A percentile compares a stretch with the other conserved stretches of the same genome.
Evolutionary conservation across 2,888 invertebrate species (phyloP).

Genomic region (Troglohyphantes excavatus): DNA sequence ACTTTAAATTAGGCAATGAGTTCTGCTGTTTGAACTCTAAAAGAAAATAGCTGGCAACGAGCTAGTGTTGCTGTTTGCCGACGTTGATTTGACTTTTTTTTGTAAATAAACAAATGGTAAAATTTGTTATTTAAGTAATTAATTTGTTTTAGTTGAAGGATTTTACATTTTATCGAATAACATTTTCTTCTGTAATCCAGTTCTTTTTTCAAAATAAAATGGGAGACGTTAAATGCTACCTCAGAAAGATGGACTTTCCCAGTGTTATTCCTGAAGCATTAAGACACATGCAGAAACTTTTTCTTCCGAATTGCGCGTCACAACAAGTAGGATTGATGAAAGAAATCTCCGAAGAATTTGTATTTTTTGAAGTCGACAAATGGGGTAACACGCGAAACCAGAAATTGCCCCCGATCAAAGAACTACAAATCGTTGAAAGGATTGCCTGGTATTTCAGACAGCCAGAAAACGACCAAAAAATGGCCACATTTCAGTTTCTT

Average conservation of each 20-base stretch:
- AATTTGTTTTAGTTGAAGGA: background rate
- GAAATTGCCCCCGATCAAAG: slow-evolving; percentile 74
- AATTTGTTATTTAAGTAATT: no score
- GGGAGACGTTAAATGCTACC: slow-evolving; percentile 75
- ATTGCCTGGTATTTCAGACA: slow-evolving; percentile 62
- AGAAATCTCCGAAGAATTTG: slow-evolving; percentile 76
- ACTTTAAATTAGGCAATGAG: no score
- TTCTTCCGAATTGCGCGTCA: slow-evolving; percentile 61
- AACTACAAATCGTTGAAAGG: slow-evolving; percentile 71
- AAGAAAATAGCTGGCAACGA: no score
- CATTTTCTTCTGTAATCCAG: no score
- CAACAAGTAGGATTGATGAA: slow-evolving; percentile 72
- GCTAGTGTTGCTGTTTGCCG: no score
- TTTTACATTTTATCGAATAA: background rate
- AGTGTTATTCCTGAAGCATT: slow-evolving; percentile 73
- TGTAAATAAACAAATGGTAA: no score
- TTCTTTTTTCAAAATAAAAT: slow-evolving; percentile 52
- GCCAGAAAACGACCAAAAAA: slow-evolving; percentile 68
- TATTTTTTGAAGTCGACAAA: slow-evolving; percentile 75
- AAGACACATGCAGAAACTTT: slow-evolving; percentile 72
- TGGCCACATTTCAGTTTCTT: slow-evolving; percentile 71
- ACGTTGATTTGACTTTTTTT: no score
- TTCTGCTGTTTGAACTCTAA: no score
- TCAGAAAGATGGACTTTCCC: slow-evolving; percentile 76
- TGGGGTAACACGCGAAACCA: slow-evolving; percentile 68